Conservation (phyloP, 2,797 vertebrate species). For the Heteromormyrus szaboi region DNA sequence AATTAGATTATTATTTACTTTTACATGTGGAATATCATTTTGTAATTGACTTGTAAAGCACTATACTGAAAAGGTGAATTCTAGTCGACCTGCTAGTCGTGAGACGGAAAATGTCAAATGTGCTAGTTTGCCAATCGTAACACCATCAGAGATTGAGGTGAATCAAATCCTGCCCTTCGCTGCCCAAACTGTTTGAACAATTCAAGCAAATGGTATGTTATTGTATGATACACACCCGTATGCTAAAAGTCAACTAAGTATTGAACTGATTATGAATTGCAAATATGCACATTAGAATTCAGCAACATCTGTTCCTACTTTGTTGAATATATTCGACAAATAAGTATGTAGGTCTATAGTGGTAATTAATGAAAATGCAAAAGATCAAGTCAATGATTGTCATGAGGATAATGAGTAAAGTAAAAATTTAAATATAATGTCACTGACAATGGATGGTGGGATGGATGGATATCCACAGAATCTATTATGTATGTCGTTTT, state of each 20-base stretch:
- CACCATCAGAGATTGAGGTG: background rate
- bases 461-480: background rate
- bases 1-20: background rate
- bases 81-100: background rate
- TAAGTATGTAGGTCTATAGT: background rate
- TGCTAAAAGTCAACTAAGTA: background rate
- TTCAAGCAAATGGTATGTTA: background rate
- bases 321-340: background rate
- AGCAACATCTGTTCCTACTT: background rate
- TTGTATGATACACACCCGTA: background rate
- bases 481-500: background rate
- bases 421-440: background rate
- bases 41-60: background rate
- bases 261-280: background rate
- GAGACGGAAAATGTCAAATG: background rate
- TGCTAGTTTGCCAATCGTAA: background rate
- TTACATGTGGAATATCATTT: background rate
- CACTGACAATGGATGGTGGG: background rate
- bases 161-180: background rate
- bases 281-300: background rate
- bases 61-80: background rate
- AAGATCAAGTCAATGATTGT: background rate
- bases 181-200: background rate
- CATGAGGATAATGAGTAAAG: background rate
- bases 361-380: background rate